Evolutionary conservation across 1,140 invertebrate species (phyloP), one percentile per base, ranked within the genome.

Genomic region (Nasonia vitripennis): DNA sequence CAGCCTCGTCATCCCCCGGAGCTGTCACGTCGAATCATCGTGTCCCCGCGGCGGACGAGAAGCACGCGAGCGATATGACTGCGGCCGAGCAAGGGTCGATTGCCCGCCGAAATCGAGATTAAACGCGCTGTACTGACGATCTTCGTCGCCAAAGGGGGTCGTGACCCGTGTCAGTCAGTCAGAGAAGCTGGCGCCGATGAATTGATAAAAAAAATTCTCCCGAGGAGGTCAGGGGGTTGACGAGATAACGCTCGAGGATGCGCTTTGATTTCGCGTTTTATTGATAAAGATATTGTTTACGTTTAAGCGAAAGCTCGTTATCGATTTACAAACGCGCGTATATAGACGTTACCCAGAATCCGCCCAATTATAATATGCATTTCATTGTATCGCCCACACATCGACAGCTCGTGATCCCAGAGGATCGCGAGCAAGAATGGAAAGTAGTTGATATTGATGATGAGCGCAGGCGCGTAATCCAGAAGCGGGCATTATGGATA

Each of bases 101-200:
- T 62, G 41, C 55, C 6, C 55, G 41, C 67, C 75, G 84, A 85
- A 81, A 86, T 86, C 73, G 79, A 78, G 84, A 86, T 86, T 86
- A 81, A 86, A 81, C 62, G 79, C 20, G 55, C 55, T 62, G 14
- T 51, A 62, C 55, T 23, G 48, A 17, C 51, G 83, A 78, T 84
- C 82, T 55, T 77, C 81, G 10, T 37, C 37, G n/a, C 67, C 68
- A 17, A 27, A 71, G 78, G 34, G 78, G 34, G 14, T 41, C 17
- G 81, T 79, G 78, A 81, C 68, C 45, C 78, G 51, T 10, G 83
- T 34, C 68, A n/a, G n/a, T 34, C 68, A 71, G 12, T 27, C 68
- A 4, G 34, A 11, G 41, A 45, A 45, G 55, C 48, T 31, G 41
- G 12, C 68, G 2, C 12, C 68, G 73, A 86, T 82, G 71, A 81